Conservation (phyloP, 2,113 vertebrate genomes). For the Nycticryphes semicollaris region DNA sequence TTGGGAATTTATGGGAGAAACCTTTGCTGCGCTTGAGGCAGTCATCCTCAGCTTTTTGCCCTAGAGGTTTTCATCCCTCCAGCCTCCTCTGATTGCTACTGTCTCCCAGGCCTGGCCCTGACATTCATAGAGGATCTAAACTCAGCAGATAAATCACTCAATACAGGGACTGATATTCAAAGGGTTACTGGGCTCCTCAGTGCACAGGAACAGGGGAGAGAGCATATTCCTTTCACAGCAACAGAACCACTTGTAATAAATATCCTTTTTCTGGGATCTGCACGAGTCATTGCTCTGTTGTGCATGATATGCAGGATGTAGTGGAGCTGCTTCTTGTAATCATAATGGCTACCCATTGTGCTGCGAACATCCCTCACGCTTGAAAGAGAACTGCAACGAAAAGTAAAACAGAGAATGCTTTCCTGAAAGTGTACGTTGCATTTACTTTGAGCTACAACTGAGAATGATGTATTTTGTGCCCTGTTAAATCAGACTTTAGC, state of each 20-base stretch:
- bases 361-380: neutral
- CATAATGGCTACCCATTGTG: neutral
- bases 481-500: neutral
- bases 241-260: neutral
- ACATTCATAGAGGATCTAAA: neutral
- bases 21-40: neutral
- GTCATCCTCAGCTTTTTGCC: neutral
- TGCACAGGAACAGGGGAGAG: neutral
- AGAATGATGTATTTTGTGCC: neutral
- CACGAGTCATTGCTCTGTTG: neutral
- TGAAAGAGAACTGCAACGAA: neutral
- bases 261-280: neutral
- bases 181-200: neutral
- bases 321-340: neutral
- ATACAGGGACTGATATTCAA: neutral
- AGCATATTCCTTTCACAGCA: neutral
- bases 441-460: neutral
- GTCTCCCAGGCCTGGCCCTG: neutral
- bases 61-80: neutral
- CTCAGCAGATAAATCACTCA: neutral
- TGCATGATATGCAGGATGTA: neutral
- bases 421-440: neutral
- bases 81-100: neutral
- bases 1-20: neutral
- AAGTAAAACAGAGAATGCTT: neutral